Evolutionary conservation across 2,113 vertebrate genomes (phyloP).

Genomic region (Antechinus flavipes): DNA sequence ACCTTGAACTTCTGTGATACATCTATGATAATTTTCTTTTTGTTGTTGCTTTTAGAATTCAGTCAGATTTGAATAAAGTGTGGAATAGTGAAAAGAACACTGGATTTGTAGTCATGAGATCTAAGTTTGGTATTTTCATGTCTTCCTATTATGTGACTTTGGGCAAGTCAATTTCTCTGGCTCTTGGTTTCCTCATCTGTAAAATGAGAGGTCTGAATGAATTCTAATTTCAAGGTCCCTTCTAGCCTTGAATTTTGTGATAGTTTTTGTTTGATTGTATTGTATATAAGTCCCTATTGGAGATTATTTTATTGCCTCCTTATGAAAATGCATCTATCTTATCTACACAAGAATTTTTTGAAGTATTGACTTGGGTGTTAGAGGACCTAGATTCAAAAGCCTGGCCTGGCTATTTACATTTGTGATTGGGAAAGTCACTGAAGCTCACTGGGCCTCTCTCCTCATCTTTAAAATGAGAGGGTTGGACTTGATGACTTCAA

Average conservation of each 20-base stretch:
- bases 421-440: background rate
- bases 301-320: constrained; percentile 66
- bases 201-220: background rate
- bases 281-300: constrained; percentile 57
- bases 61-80: constrained; percentile 56
- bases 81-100: background rate
- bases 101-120: background rate
- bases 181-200: background rate
- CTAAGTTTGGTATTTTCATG: background rate
- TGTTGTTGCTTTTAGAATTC: constrained; percentile 71
- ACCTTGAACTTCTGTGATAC: constrained; percentile 61
- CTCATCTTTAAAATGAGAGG: background rate
- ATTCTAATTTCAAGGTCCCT: background rate
- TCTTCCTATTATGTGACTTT: background rate
- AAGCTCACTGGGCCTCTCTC: background rate
- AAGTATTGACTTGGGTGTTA: background rate
- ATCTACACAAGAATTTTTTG: constrained; percentile 34
- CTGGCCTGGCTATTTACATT: background rate
- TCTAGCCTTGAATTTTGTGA: background rate
- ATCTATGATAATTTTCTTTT: constrained; percentile 51
- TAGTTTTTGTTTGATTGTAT: background rate
- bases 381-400: background rate
- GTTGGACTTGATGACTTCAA: background rate
- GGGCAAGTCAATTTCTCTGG: background rate
- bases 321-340: constrained; percentile 1